Base-by-base conservation (phyloP, 2,797 vertebrate genomes). In the Lophotriccus pileatus region DNA sequence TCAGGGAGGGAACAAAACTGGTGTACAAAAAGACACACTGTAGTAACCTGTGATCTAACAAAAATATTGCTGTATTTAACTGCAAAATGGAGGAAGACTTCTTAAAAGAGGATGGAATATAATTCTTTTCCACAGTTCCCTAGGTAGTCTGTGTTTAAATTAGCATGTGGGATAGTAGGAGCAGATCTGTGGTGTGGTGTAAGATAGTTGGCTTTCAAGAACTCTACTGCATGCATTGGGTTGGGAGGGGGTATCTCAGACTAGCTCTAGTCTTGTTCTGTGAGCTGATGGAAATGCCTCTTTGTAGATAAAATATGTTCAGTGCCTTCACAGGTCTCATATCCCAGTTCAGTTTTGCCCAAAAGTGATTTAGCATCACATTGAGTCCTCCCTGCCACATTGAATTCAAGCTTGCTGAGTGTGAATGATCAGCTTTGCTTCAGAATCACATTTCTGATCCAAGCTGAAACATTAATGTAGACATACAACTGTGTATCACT, bases 281-380 rank as follows among this genome's bases (percentile, higher is more conserved):
- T 68, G 58, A 67, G 24, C 16, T 60, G 49, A 81, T 36, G 24
- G 62, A 64, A 86, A 43, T 39, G 10, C 6, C 0, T 0, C 12
- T 76, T 55, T 59, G 16, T 56, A 32, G 9, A 10, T 63, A 12
- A 34, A 74, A 63, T 0, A 0, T 0, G 2, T 72, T 53, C 4
- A 2, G 10, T 43, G 56, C 34, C 24, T 91, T 81, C 32, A 25
- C 10, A 44, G 23, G 34, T 7, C 22, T 88, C 34, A 53, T 67
- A 34, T 83, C 67, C 44, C 21, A 37, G 32, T 52, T 79, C 19
- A 59, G 18, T 36, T 91, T 87, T 80, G 16, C 36, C 23, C 60
- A 63, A 50, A 67, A 82, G 27, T 14, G 67, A 49, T 13, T 16
- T 10, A 64, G 34, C 32, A 72, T 27, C 0, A 1, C 37, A 10